Conservation (phyloP, 2,797 vertebrate species). For the Semaprochilodus insignis region DNA sequence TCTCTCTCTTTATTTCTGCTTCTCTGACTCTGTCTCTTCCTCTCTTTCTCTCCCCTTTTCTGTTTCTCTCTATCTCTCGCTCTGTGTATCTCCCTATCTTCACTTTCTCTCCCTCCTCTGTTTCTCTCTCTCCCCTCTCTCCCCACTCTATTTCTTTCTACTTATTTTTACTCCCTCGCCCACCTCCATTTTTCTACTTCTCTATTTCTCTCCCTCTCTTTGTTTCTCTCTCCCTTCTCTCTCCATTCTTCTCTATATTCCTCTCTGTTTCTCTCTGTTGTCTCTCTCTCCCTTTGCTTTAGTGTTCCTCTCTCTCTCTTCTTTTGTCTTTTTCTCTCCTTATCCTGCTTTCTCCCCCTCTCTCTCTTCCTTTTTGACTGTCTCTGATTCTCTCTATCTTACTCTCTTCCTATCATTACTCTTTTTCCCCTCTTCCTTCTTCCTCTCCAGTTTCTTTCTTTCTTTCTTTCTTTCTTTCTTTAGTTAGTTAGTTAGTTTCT, state of each 20-base stretch:
- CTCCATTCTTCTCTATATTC: slow-evolving; percentile 34
- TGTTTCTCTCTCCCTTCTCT: neutral
- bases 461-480: neutral
- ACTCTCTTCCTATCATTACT: neutral
- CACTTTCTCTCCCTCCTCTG: no score
- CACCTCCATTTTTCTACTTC: no score
- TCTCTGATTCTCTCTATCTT: neutral
- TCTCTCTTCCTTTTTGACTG: neutral
- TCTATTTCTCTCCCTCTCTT: no score
- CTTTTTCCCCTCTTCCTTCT: slow-evolving; percentile 10
- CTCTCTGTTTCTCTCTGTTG: neutral
- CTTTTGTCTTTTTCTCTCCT: slow-evolving; percentile 26
- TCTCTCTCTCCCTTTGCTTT: neutral
- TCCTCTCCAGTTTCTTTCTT: neutral
- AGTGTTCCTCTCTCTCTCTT: neutral
- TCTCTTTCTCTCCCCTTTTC: neutral
- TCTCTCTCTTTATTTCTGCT: neutral
- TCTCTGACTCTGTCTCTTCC: neutral
- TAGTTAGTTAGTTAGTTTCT: neutral
- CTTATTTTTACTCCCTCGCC: no score
- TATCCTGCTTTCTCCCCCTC: slow-evolving; percentile 55
- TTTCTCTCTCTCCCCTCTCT: neutral
- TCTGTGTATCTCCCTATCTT: no score
- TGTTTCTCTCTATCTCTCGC: neutral
- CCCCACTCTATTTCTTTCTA: no score